These are phyloP conservation scores for Pontoporia blainvillei DNA, from an alignment of 2,113 vertebrate species.

Conservation along the genomic window DNA sequence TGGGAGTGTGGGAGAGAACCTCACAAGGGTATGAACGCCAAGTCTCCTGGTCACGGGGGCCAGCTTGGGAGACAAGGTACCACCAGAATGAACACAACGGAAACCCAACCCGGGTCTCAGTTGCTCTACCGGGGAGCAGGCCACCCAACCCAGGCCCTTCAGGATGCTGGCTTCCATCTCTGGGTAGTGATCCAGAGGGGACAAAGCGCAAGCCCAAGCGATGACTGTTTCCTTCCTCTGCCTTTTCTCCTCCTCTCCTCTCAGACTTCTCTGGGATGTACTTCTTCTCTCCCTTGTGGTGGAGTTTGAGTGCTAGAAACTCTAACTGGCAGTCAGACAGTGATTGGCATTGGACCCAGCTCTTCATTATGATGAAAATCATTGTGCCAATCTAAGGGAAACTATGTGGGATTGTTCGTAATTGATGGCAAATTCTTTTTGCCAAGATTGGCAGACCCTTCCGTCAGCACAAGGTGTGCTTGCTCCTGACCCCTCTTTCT, in stretches of 20 bases:
- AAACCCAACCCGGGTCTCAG: neutral
- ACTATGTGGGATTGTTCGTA: neutral
- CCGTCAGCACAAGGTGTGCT: neutral
- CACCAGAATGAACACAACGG: neutral
- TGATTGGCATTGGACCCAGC: neutral
- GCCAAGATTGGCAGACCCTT: neutral
- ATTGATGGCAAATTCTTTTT: neutral
- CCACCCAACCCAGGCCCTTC: neutral
- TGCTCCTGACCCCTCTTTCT: neutral
- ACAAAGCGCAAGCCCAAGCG: rapidly evolving
- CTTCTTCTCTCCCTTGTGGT: neutral
- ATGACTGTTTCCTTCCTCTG: too few species aligned
- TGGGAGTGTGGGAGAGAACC: neutral
- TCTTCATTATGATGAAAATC: conserved; percentile 19
- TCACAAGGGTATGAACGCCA: neutral
- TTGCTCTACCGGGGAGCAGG: neutral
- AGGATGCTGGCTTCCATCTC: neutral
- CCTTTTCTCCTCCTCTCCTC: neutral
- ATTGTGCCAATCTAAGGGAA: neutral
- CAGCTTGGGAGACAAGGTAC: neutral
- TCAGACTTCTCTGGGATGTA: neutral
- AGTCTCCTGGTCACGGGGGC: too few species aligned
- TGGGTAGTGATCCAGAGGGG: neutral
- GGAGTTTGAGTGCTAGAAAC: neutral
- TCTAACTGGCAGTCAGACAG: neutral